Evolutionary conservation across 2,797 vertebrate species (phyloP).

Genomic region (Lophotriccus pileatus): DNA sequence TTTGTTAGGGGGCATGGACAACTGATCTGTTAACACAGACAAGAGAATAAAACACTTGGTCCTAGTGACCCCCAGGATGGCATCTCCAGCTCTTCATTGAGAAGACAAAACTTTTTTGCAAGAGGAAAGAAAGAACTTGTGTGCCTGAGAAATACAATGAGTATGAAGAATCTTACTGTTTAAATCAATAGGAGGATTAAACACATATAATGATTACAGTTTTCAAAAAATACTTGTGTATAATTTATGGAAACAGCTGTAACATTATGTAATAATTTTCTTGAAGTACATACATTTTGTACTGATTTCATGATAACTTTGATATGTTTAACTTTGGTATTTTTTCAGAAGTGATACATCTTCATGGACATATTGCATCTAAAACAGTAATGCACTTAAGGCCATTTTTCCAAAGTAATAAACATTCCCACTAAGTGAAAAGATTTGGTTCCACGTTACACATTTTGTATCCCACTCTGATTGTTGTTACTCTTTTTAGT

Average conservation of each 20-base stretch:
- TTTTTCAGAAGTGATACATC: background rate
- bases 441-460: background rate
- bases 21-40: background rate
- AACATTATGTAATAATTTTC: background rate
- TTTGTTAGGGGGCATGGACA: background rate
- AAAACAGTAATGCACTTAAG: background rate
- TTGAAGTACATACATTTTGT: background rate
- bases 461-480: background rate
- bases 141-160: background rate
- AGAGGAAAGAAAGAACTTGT: background rate
- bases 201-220: background rate
- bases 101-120: background rate
- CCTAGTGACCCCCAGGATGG: background rate
- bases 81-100: background rate
- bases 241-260: background rate
- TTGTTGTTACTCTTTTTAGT: background rate
- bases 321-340: background rate
- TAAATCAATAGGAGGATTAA: background rate
- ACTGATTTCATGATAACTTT: background rate
- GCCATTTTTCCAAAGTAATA: background rate
- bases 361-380: background rate
- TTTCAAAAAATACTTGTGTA: background rate
- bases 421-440: background rate
- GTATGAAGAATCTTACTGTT: background rate
- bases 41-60: background rate